Evolutionary conservation across 2,113 vertebrate species (phyloP).

Genomic region (Diadophis punctatus): DNA sequence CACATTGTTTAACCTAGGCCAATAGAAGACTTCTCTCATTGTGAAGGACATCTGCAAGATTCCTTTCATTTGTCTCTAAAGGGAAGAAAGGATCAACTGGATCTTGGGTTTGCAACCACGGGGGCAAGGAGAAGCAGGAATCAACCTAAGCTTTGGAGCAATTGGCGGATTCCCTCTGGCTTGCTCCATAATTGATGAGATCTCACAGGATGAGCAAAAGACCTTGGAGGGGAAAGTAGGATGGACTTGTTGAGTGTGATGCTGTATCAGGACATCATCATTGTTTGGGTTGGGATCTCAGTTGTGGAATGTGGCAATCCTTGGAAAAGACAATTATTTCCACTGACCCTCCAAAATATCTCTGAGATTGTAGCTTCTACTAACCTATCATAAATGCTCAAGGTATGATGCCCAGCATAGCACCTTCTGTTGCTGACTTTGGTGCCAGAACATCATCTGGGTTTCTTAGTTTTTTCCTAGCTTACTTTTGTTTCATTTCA

Average conservation of each 20-base stretch:
- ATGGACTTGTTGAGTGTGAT: background rate
- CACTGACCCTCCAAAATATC: background rate
- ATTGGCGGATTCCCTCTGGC: background rate
- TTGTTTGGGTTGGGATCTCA: background rate
- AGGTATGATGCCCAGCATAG: background rate
- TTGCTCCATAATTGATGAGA: background rate
- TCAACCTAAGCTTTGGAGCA: background rate
- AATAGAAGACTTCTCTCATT: background rate
- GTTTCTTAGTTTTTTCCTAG: background rate
- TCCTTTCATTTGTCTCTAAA: background rate
- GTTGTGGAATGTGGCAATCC: background rate
- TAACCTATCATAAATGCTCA: background rate
- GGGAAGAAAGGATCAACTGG: background rate
- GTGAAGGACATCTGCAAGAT: no score
- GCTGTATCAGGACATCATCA: background rate
- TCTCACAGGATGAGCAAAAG: background rate
- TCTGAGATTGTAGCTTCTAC: background rate
- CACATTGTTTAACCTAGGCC: background rate
- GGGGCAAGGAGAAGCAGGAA: background rate
- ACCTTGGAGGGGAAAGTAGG: no score
- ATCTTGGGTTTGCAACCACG: background rate
- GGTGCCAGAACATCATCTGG: background rate
- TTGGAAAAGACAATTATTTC: background rate
- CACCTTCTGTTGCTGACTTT: background rate
- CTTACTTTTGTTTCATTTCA: background rate